Conservation (phyloP, 37 sponge, comb jelly and placozoan genomes). For the Theonella swinhoei region DNA sequence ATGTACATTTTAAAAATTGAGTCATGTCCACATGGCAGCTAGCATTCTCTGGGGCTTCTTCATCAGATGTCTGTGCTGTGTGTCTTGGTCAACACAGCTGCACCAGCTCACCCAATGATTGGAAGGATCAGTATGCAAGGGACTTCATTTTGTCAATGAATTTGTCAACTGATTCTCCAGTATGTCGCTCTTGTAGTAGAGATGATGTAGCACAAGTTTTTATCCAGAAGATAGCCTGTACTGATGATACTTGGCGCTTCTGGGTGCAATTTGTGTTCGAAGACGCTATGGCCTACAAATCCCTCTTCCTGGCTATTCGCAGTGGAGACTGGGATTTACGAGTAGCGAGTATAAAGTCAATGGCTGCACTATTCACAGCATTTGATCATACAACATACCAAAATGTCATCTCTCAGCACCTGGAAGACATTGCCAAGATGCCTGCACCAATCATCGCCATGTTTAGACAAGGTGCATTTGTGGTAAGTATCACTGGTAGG, state of each 20-base stretch:
- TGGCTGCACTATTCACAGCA: conserved; percentile 39
- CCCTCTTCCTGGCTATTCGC: conserved; percentile 23
- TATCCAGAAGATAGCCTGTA: background rate
- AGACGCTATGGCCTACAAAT: conserved; percentile 29
- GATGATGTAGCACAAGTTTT: too few species aligned
- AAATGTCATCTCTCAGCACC: conserved; percentile 14
- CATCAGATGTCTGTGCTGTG: too few species aligned
- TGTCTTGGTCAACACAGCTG: too few species aligned
- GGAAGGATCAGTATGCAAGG: too few species aligned
- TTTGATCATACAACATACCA: conserved; percentile 25
- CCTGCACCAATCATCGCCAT: background rate
- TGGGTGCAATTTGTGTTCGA: conserved; percentile 39
- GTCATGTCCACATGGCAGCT: too few species aligned
- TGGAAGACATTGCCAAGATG: background rate
- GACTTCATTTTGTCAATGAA: too few species aligned
- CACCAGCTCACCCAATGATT: too few species aligned
- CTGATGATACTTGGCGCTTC: conserved; percentile 37
- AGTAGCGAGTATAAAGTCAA: conserved; percentile 24
- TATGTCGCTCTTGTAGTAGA: too few species aligned
- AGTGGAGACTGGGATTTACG: conserved; percentile 38
- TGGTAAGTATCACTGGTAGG: too few species aligned
- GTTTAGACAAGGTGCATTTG: conserved; percentile 27
- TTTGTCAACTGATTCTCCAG: too few species aligned
- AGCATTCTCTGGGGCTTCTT: too few species aligned
- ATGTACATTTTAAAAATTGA: too few species aligned